Evolutionary conservation across 2,888 invertebrate species (phyloP).

Genomic region (Drosophila limbata): DNA sequence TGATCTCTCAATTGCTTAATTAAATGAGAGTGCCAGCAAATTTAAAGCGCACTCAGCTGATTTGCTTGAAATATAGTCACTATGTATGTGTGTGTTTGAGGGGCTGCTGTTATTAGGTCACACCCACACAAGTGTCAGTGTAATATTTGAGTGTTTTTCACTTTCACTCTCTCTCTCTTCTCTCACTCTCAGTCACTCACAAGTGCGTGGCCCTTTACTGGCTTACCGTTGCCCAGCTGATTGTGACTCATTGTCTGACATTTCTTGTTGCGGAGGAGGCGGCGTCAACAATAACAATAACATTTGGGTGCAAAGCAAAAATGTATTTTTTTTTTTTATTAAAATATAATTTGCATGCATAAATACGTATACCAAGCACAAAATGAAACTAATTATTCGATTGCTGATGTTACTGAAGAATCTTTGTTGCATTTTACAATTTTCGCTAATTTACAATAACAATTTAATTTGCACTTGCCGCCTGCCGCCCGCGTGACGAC

Average conservation of each 20-base stretch:
- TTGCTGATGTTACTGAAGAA: conserved; percentile 15
- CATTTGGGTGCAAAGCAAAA: background rate
- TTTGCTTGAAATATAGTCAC: conserved; percentile 6
- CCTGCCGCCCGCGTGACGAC: conserved; percentile 2
- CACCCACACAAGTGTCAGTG: conserved; percentile 4
- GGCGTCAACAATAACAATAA: background rate
- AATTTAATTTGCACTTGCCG: conserved; percentile 58
- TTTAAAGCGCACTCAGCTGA: conserved; percentile 24
- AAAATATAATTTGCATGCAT: background rate
- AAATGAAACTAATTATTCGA: conserved; percentile 20
- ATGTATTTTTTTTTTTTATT: background rate
- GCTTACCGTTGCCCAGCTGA: conserved; percentile 6
- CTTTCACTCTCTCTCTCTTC: conserved; percentile 28
- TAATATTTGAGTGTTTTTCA: conserved; percentile 19
- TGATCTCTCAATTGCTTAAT: conserved; percentile 33
- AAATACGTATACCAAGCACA: conserved; percentile 14
- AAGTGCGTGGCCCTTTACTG: conserved; percentile 16
- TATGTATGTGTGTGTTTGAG: background rate
- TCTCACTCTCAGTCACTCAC: background rate
- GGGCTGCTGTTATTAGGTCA: conserved; percentile 39
- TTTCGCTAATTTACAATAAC: conserved; percentile 59
- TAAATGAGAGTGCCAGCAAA: conserved; percentile 30
- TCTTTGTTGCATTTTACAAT: conserved; percentile 40
- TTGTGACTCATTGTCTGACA: conserved; percentile 9
- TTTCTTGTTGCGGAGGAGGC: background rate